phyloP scores from a whole-genome alignment of 2,797 vertebrate species.

The Naso thynnoides region DNA sequence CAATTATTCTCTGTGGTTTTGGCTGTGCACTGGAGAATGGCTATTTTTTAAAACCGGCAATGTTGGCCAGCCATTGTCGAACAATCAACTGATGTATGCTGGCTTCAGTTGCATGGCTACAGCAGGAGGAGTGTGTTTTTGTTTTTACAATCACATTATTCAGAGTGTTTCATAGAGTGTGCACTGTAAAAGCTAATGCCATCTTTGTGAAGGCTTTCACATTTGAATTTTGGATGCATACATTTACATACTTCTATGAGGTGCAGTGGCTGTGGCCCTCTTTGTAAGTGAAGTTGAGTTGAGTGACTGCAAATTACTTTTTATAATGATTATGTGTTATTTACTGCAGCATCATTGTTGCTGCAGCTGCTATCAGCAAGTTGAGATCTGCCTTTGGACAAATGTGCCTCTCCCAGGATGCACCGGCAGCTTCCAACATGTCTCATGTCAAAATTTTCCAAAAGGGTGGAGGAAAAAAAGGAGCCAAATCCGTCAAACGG shows the following conservation, averaged over 20 bases:
- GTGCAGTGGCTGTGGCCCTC: background rate
- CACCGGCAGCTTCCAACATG: constrained; percentile 3
- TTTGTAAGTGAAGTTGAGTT: constrained; percentile 3
- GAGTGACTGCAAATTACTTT: constrained; percentile 5
- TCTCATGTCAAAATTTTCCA: constrained; percentile 28
- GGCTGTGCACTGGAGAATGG: constrained; percentile 32
- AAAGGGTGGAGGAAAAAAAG: background rate
- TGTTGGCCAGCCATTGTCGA: constrained; percentile 68
- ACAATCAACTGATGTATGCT: constrained; percentile 77
- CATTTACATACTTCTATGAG: constrained; percentile 14
- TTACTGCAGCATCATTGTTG: constrained; percentile 31
- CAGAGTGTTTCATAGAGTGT: constrained; percentile 8
- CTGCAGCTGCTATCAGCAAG: constrained; percentile 21
- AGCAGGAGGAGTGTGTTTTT: constrained; percentile 8
- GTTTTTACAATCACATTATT: constrained; percentile 56
- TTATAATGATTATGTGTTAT: constrained; percentile 9
- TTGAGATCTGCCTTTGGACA: constrained; percentile 28
- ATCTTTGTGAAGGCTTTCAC: background rate
- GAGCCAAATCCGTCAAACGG: background rate
- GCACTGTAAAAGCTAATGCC: background rate
- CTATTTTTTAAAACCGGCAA: constrained; percentile 68
- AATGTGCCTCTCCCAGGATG: background rate
- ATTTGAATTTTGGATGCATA: constrained; percentile 5
- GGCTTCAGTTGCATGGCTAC: constrained; percentile 27
- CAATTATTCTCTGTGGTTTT: constrained; percentile 62